Evolutionary conservation across 2,888 invertebrate species (phyloP), one percentile per base, ranked within the genome.

Genomic region (Papilio protenor): DNA sequence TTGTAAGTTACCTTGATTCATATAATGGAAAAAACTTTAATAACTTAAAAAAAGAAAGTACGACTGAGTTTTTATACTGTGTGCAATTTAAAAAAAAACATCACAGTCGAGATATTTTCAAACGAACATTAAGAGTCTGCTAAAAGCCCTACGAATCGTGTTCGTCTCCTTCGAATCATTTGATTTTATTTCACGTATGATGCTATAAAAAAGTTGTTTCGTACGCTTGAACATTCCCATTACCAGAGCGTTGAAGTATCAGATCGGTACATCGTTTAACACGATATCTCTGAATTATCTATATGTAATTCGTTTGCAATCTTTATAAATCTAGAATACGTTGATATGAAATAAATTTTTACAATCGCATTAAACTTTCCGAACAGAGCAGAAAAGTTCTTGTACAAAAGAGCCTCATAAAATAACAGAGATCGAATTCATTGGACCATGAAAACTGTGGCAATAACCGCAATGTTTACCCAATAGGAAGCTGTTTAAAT

Each of bases 401-500:
- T 66, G 61, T 73, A 78, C 55, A 78, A 70, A 78, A 75, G 78
- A 78, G 78, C 73, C 73, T 78, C 78, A 66, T 78, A 78, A 76
- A 78, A 78, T 78, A 78, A 75, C 75, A 64, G 75, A 75, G 72
- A 78, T 52, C 57, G 73, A 75, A 78, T 59, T 69, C 72, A 73
- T 73, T 66, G 72, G 66, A 76, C 55, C 73, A 64, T 72, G 75
- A 75, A 76, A 78, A 78, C 73, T 76, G 76, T 73, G 23, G 69
- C 76, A 73, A 78, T 79, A 79, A 77, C 77, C 73, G 45, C 70
- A 78, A 71, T 74, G 78, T 78, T 79, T 79, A 80, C 77, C 77
- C 70, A 70, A 76, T 79, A 79, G n/a, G 73, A 81, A 80, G 78
- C 81, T 81, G 81, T 83, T 84, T 83, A 81, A 83, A 84, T 82